Percentiles rank a stretch among this genome's conserved stretches.
Evolutionary conservation across 2,797 vertebrate species (phyloP).

Genomic region (Artibeus jamaicensis): DNA sequence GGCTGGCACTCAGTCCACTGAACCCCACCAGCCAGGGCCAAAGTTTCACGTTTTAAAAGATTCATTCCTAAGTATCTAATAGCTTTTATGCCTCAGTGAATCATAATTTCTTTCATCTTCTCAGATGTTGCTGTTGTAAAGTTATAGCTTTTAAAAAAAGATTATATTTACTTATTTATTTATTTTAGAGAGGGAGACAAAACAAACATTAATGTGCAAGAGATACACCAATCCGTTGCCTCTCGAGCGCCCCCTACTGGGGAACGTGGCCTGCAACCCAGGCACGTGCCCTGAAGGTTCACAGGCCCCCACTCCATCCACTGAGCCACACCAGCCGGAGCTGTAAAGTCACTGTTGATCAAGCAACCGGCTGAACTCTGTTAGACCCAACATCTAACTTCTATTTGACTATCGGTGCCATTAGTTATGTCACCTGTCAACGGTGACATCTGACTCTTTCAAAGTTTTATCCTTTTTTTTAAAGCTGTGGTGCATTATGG

Average conservation of each 20-base stretch:
- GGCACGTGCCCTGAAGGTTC: no score
- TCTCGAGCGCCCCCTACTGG: no score
- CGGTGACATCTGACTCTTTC: neutral
- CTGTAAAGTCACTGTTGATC: neutral
- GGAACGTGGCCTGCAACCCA: no score
- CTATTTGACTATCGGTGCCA: neutral
- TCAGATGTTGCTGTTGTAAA: neutral
- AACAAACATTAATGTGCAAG: no score
- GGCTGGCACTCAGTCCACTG: no score
- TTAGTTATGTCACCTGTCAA: neutral
- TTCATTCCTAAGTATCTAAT: neutral
- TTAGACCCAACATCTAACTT: neutral
- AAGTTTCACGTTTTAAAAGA: neutral
- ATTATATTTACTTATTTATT: no score
- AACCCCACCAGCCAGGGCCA: no score
- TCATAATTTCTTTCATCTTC: neutral
- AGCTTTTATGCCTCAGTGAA: neutral
- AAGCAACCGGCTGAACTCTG: neutral
- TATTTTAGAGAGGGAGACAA: no score
- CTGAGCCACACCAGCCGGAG: neutral
- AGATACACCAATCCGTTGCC: no score
- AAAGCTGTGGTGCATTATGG: neutral
- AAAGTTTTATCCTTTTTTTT: neutral
- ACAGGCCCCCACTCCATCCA: neutral
- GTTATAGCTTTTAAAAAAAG: no score